phyloP scores from a whole-genome alignment of 2,113 vertebrate genomes.

The Irena cyanogastra region DNA sequence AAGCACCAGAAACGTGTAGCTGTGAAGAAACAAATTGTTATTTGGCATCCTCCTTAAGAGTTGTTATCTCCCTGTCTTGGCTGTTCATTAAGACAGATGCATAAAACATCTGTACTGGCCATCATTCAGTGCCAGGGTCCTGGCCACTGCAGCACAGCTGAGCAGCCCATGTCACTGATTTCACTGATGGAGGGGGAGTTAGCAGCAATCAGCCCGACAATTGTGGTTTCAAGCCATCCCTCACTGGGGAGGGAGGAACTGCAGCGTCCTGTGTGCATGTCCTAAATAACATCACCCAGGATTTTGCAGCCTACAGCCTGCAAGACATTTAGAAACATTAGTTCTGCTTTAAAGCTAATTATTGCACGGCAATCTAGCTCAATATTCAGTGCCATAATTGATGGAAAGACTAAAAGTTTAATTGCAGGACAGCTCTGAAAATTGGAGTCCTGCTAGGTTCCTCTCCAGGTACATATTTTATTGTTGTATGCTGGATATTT shows the following conservation, averaged over 20 bases:
- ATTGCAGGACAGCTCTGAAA: neutral
- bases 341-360: neutral
- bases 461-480: neutral
- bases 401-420: neutral
- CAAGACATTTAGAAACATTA: neutral
- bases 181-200: neutral
- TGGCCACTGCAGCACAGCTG: neutral
- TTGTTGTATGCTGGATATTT: neutral
- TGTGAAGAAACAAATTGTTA: neutral
- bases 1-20: neutral
- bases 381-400: neutral
- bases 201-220: neutral
- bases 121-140: neutral
- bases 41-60: constrained; percentile 2
- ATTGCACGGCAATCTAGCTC: neutral
- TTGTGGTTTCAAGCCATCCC: neutral
- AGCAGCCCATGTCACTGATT: neutral
- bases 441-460: neutral
- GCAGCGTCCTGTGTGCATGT: neutral
- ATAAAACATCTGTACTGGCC: constrained; percentile 13
- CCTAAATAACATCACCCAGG: neutral
- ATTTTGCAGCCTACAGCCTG: neutral
- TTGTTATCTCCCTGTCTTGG: neutral
- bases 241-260: neutral
- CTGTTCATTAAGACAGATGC: neutral